A percentile compares a stretch with the other conserved stretches of the same genome.
These are phyloP conservation scores for Dendrocincla tyrannina DNA, from an alignment of 2,797 vertebrate species.

Conservation along the genomic window DNA sequence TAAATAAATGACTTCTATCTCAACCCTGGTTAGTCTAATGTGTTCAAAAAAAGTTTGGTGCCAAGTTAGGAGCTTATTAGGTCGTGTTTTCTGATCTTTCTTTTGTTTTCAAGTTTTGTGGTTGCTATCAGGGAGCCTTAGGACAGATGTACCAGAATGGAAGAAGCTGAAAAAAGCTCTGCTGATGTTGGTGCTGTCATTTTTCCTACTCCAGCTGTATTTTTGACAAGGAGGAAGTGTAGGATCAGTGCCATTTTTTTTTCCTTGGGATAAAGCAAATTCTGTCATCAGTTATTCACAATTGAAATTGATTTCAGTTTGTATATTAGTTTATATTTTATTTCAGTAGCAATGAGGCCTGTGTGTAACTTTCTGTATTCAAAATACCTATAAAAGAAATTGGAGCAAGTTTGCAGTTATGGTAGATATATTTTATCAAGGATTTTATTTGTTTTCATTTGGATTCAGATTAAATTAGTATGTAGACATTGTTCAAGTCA, in stretches of 20 bases:
- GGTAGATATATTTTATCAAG: background rate
- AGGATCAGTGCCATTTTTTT: background rate
- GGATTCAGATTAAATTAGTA: background rate
- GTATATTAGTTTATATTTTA: constrained; percentile 42
- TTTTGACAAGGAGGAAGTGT: background rate
- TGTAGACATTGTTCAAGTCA: background rate
- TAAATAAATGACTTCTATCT: constrained; percentile 4
- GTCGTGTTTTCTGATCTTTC: background rate
- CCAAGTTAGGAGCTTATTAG: background rate
- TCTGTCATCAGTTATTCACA: background rate
- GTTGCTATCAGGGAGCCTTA: background rate
- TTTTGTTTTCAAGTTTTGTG: background rate
- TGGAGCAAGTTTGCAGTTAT: background rate
- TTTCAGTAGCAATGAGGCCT: constrained; percentile 41
- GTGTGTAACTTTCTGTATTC: constrained; percentile 53
- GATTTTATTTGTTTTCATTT: background rate
- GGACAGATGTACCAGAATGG: background rate
- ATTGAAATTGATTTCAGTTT: constrained; percentile 37
- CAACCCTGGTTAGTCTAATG: background rate
- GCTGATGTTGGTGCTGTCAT: background rate
- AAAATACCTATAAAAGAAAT: constrained; percentile 60
- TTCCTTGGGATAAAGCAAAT: background rate
- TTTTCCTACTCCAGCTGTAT: background rate
- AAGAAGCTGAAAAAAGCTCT: background rate
- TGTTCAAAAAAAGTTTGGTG: background rate